Conservation (phyloP, 2,113 vertebrate genomes). For the Furnarius figulus region DNA sequence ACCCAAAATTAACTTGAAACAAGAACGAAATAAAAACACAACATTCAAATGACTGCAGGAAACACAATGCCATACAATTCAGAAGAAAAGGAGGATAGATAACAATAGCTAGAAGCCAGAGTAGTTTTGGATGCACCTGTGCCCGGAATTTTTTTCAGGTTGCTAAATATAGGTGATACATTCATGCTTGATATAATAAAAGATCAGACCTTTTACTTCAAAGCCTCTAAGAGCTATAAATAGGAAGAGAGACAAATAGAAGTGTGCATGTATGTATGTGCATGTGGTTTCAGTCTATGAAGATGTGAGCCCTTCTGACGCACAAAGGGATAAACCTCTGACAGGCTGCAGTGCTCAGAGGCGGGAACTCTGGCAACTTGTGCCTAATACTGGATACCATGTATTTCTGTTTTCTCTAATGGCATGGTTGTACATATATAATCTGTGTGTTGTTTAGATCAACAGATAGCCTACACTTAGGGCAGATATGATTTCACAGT, state of each 20-base stretch:
- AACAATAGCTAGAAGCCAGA: neutral
- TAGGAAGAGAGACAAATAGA: neutral
- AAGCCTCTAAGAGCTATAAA: slow-evolving; percentile 38
- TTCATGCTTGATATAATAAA: slow-evolving; percentile 36
- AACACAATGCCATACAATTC: neutral
- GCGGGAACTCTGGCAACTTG: neutral
- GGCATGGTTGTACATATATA: neutral
- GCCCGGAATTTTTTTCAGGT: slow-evolving; percentile 2
- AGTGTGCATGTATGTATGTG: neutral
- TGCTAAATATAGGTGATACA: slow-evolving; percentile 47
- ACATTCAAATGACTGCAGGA: neutral
- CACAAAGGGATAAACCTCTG: slow-evolving; percentile 12
- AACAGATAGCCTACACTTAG: neutral
- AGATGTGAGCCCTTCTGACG: slow-evolving; percentile 30
- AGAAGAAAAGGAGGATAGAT: neutral
- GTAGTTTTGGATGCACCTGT: slow-evolving; percentile 14
- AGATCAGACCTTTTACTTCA: slow-evolving; percentile 49
- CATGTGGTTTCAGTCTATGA: neutral
- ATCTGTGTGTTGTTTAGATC: neutral
- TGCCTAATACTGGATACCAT: neutral
- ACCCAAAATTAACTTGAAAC: neutral
- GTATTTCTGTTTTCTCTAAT: neutral
- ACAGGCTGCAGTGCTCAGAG: neutral
- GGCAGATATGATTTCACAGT: neutral
- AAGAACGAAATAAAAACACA: slow-evolving; percentile 3